Conservation (phyloP, 2,797 vertebrate species). For the Hirundo rustica region DNA sequence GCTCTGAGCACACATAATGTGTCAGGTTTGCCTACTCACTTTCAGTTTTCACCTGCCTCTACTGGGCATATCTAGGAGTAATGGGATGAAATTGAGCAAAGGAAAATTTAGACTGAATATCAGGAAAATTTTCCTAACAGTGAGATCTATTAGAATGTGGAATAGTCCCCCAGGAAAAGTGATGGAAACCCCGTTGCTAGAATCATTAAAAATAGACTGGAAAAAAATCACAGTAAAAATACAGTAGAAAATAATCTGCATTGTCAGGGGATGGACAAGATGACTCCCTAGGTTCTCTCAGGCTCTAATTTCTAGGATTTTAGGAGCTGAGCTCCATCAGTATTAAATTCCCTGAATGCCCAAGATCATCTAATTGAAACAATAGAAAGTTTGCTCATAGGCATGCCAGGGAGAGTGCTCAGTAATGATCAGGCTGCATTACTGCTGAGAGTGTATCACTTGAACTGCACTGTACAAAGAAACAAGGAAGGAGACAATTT, state of each 20-base stretch:
- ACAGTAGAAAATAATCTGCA: slow-evolving; percentile 55
- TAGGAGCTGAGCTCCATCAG: slow-evolving; percentile 60
- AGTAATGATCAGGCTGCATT: slow-evolving; percentile 59
- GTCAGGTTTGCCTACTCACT: slow-evolving; percentile 70
- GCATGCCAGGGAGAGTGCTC: slow-evolving; percentile 62
- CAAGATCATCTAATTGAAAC: slow-evolving; percentile 68
- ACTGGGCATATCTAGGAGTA: slow-evolving; percentile 68
- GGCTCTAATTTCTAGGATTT: slow-evolving; percentile 62
- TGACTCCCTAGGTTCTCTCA: slow-evolving; percentile 49
- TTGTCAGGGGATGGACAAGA: slow-evolving; percentile 55
- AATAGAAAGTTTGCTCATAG: slow-evolving; percentile 70
- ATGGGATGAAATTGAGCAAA: slow-evolving; percentile 74
- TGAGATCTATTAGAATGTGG: slow-evolving; percentile 70
- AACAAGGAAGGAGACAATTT: slow-evolving; percentile 54
- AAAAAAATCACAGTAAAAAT: slow-evolving; percentile 58
- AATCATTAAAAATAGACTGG: slow-evolving; percentile 67
- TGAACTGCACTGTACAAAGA: slow-evolving; percentile 51
- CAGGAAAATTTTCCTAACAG: slow-evolving; percentile 70
- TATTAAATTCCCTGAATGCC: slow-evolving; percentile 64
- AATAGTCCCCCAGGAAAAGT: slow-evolving; percentile 63
- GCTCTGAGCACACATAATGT: slow-evolving; percentile 69
- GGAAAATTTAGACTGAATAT: slow-evolving; percentile 68
- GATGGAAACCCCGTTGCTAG: slow-evolving; percentile 53
- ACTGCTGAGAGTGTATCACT: slow-evolving; percentile 59
- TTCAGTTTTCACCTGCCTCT: slow-evolving; percentile 67